phyloP scores from a whole-genome alignment of 1,140 invertebrate genomes.

The Trigoniulus corallinus region DNA sequence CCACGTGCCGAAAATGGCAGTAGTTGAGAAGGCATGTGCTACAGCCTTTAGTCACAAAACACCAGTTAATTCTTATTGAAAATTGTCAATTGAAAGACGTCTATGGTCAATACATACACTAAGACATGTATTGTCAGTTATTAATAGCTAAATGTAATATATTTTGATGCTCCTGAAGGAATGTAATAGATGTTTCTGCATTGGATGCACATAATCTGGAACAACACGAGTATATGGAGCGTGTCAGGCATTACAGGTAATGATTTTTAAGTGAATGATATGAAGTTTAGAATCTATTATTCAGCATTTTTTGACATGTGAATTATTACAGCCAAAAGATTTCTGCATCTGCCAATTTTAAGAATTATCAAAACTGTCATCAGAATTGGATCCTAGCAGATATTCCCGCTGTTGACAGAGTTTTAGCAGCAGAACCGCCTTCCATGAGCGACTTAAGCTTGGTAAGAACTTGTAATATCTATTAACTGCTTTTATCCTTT shows the following conservation, averaged over 20 bases:
- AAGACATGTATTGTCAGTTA: too few relatives aligned
- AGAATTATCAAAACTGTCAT: neutral
- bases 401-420: conserved; percentile 38
- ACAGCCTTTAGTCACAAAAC: too few relatives aligned
- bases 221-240: conserved; percentile 59
- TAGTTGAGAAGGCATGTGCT: too few relatives aligned
- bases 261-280: neutral
- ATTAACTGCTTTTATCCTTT: neutral
- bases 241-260: conserved; percentile 47
- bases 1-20: too few relatives aligned
- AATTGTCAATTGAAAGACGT: too few relatives aligned
- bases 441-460: conserved; percentile 32
- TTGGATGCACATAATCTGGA: conserved; percentile 59
- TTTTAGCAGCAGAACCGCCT: conserved; percentile 34
- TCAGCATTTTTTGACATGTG: neutral
- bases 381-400: conserved; percentile 32
- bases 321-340: neutral
- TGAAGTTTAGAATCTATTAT: neutral
- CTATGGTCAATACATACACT: too few relatives aligned
- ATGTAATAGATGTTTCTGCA: conserved; percentile 67
- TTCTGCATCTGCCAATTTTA: neutral
- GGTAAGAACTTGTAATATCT: conserved; percentile 25
- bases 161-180: conserved; percentile 37
- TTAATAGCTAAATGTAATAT: too few relatives aligned
- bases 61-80: too few relatives aligned